Evolutionary conservation across 2,113 vertebrate genomes (phyloP), one percentile per base, ranked within the genome.

Genomic region (Machaerirhynchus nigripectus): DNA sequence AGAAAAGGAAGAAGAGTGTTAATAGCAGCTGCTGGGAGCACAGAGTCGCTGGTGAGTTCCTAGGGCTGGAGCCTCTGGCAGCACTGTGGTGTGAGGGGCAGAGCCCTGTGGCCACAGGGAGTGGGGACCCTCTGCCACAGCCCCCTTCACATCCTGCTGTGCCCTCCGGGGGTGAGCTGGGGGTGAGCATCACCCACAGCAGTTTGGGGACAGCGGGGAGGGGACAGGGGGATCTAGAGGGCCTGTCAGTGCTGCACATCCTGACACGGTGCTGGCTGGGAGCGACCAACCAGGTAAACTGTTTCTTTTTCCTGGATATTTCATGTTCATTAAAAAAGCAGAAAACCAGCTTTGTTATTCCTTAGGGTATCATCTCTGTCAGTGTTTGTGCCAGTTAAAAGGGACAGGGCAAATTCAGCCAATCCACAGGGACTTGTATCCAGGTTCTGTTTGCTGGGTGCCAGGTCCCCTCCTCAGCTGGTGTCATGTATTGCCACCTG

Each of bases 251-350:
- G 35, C 35, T 4, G 15, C 6, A 5, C 39, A 6, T 11, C 56
- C 53, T 4, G 30, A 15, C 28, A 19, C 6, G 0, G 2, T 1
- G 11, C 49, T 15, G 30, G 4, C 23, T 12, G 19, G 9, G 7
- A 57, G 21, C 2, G 0, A 11, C 46, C 2, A 2, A 18, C 23
- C 28, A 26, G 13, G 49, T 0, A 11, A 30, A 35, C 6, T 0
- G 2, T 1, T 39, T 24, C 0, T n/a, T 60, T 56, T 22, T 17
- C 70, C 53, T 33, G 15, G 44, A 15, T 55, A 17, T n/a, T 77
- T 64, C 53, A 17, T 0, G 8, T 19, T 15, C 46, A 16, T 55
- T 14, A 4, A 23, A 67, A 79, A 49, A 24, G 30, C 3, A 60
- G 49, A 42, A 73, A 77, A 20, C 1, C 7, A 42, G 44, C 18